Evolutionary conservation across 2,888 invertebrate genomes (phyloP), one percentile per base, ranked within the genome.

Genomic region (Crocallis elinguaria): DNA sequence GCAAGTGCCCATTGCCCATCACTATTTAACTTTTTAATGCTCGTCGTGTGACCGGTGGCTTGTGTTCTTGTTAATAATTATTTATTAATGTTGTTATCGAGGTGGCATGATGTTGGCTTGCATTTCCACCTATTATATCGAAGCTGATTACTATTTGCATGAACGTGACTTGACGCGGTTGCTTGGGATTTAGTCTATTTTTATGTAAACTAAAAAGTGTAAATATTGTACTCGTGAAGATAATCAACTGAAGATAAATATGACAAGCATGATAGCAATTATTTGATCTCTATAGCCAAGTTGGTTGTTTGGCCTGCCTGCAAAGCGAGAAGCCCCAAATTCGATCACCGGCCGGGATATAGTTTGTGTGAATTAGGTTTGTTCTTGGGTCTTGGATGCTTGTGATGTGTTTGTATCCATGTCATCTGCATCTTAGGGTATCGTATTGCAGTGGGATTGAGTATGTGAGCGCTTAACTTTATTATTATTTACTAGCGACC

Each of bases 51-150:
- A 49, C 49, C 49, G 52, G 51, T 50, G 49, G 51, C 41, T 38
- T 21, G 39, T 55, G 54, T 68, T 66, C 67, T 63, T 51, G 62
- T 59, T 62, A 66, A 54, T 66, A 58, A 58, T 63, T 62, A 61
- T 64, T 62, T 66, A 68, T 64, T 60, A 49, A 63, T 66, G 64
- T 49, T 35, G 44, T 45, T 57, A 42, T 50, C 49, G 54, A 54
- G 51, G 53, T 46, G n/a, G 58, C 51, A 53, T 38, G 49, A 45
- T 51, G 36, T 53, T 56, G 53, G 42, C 43, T 38, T 43, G 48
- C 53, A 54, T 54, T 49, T 48, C 53, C 43, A 54, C 38, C 37
- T 27, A 54, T 52, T 32, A 52, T 46, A 32, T 32, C 30, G 33
- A 11, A 38, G 42, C 9, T 30, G 39, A 51, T 41, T 13, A 41